phyloP scores from a whole-genome alignment of 1,140 invertebrate species.

The Pygmarrhopalites habei region DNA sequence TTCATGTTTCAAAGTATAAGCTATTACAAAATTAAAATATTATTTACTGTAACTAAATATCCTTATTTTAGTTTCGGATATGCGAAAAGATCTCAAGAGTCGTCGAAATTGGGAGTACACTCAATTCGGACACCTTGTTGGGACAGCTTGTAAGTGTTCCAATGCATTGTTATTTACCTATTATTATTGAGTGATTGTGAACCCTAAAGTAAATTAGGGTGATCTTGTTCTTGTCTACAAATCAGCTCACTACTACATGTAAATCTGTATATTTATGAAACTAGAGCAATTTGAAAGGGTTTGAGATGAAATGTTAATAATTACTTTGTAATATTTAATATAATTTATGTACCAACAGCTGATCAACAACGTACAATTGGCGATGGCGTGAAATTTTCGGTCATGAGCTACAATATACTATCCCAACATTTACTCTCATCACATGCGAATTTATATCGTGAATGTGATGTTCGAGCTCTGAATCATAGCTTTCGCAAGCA shows the following conservation, averaged over 20 bases:
- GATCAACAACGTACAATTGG: conserved; percentile 11
- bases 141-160: not conserved
- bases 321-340: not conserved
- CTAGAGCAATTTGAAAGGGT: not conserved
- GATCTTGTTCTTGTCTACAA: no score
- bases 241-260: no score
- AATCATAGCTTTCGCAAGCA: conserved; percentile 62
- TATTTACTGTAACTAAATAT: no score
- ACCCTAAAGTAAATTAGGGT: no score
- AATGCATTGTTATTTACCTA: no score
- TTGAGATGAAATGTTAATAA: not conserved
- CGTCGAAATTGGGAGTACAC: conserved; percentile 30
- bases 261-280: not conserved
- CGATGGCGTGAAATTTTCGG: conserved; percentile 40
- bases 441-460: conserved; percentile 65
- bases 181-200: no score
- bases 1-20: no score
- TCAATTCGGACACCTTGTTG: conserved; percentile 17
- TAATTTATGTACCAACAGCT: conserved; percentile 9
- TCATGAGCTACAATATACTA: conserved; percentile 79
- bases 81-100: not conserved
- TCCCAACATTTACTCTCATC: conserved; percentile 70
- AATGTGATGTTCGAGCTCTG: conserved; percentile 53
- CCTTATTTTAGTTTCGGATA: no score
- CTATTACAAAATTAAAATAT: no score